These are phyloP conservation scores for Pycnonotus jocosus DNA, from an alignment of 2,113 vertebrate genomes.

Conservation along the genomic window DNA sequence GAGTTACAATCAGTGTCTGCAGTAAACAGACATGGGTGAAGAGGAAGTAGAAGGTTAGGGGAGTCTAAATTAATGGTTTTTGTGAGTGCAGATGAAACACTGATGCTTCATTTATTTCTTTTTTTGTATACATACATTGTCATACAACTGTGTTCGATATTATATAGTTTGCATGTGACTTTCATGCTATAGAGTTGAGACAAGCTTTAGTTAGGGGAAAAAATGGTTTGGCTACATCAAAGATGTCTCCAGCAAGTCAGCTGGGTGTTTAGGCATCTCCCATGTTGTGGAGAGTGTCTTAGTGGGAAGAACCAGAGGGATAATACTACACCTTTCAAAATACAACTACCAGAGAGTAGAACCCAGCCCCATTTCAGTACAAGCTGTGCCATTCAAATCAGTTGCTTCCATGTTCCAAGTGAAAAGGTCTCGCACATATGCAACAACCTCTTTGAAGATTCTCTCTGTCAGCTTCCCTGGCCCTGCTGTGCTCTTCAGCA, in stretches of 20 bases:
- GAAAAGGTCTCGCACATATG: neutral
- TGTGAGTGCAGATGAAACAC: neutral
- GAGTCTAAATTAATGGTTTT: neutral
- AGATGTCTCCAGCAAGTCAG: neutral
- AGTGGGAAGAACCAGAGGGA: constrained; percentile 39
- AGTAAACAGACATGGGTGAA: neutral
- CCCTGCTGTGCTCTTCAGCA: neutral
- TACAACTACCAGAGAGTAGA: neutral
- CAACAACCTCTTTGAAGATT: neutral
- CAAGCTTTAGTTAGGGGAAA: neutral
- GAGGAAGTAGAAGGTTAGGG: neutral
- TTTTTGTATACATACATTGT: neutral
- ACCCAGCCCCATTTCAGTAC: neutral
- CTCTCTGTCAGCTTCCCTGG: neutral
- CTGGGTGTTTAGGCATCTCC: neutral
- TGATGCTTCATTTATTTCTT: neutral
- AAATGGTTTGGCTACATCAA: neutral
- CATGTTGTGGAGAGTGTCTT: neutral
- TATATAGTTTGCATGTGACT: neutral
- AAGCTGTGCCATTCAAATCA: constrained; percentile 68
- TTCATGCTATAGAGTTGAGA: neutral
- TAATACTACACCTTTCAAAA: constrained; percentile 40
- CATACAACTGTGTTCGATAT: neutral
- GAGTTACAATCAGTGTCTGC: neutral
- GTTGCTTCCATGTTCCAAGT: constrained; percentile 48